Base-by-base conservation (phyloP, 2,797 vertebrate species). In the Rousettus madagascariensis region DNA sequence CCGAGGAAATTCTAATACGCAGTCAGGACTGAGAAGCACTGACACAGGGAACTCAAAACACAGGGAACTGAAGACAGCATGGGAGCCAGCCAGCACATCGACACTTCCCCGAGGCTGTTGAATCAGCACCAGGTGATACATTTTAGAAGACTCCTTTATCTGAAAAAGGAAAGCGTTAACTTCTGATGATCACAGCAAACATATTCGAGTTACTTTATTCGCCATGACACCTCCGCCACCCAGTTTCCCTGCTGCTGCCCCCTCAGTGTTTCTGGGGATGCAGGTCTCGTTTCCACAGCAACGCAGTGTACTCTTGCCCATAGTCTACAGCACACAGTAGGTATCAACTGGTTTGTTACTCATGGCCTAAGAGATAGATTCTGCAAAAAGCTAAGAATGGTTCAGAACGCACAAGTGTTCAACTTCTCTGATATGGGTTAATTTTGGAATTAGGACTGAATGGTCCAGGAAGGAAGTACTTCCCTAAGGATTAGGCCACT, bases 401-500 rank as follows among this genome's bases (percentile, higher is more conserved):
- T 49, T 78, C 55, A 20, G 33, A 75, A 24, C 66, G 63, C 22
- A 33, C 49, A 43, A n/a, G 68, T 33, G 38, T 53, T 79, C 59
- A 17, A 28, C 33, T 24, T 7, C 30, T 15, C 30, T 55, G 15
- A 2, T 2, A 49, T n/a, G 71, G 49, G 91, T 91, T 80, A 38
- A 49, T 80, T 86, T 16, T 13, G 72, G 80, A 78, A 78, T 10
- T 10, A 20, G 10, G 51, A 53, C 59, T 86, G 33, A 61, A 46
- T 9, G 38, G 46, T 80, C 2, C 0, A 0, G 26, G n/a, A 91
- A 78, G 72, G 68, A 2, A 0, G 15, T 3, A 0, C 63, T 51
- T 95, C 91, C 80, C 94, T 24, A 2, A 33, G 93, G 88, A 97
- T 5, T 26, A 43, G 92, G 86, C 96, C 98, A 7, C 97, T 96